Percentiles rank a stretch among this genome's conserved stretches.
Evolutionary conservation across 2,113 vertebrate species (phyloP).

Genomic region (Alethe diademata): DNA sequence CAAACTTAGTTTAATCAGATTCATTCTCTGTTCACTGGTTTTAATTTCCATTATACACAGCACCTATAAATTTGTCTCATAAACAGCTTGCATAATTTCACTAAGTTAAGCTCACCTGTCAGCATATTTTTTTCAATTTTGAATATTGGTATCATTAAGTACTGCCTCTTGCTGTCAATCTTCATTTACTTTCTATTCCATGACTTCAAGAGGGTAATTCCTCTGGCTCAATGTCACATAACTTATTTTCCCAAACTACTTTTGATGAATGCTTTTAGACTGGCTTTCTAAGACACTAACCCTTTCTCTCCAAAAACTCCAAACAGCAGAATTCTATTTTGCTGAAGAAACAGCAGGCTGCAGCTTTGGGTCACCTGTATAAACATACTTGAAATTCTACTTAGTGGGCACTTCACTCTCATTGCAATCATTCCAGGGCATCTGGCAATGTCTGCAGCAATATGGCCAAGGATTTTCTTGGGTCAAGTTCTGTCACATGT

Average conservation of each 20-base stretch:
- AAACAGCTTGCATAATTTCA: conserved; percentile 5
- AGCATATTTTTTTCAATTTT: not conserved
- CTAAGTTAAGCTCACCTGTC: not conserved
- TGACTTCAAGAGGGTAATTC: not conserved
- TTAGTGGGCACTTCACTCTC: not conserved
- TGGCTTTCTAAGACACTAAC: not conserved
- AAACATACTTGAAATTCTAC: not conserved
- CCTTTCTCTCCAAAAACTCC: not conserved
- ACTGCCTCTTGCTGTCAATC: not conserved
- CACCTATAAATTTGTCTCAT: not conserved
- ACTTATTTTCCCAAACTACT: conserved; percentile 13
- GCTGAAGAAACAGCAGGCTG: not conserved
- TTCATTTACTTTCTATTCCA: not conserved
- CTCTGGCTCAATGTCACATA: not conserved
- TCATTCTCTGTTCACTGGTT: not conserved
- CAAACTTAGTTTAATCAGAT: not conserved
- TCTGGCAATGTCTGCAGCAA: not conserved
- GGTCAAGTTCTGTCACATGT: not conserved
- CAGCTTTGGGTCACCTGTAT: not conserved
- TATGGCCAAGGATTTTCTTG: not conserved
- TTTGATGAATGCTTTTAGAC: not conserved
- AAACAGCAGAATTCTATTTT: not conserved
- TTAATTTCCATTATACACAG: not conserved
- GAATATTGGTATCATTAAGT: not conserved
- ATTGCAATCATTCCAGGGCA: rapidly evolving